A percentile compares a stretch with the other conserved stretches of the same genome.
phyloP scores from a whole-genome alignment of 2,888 invertebrate species.

The Netelia virgata region DNA sequence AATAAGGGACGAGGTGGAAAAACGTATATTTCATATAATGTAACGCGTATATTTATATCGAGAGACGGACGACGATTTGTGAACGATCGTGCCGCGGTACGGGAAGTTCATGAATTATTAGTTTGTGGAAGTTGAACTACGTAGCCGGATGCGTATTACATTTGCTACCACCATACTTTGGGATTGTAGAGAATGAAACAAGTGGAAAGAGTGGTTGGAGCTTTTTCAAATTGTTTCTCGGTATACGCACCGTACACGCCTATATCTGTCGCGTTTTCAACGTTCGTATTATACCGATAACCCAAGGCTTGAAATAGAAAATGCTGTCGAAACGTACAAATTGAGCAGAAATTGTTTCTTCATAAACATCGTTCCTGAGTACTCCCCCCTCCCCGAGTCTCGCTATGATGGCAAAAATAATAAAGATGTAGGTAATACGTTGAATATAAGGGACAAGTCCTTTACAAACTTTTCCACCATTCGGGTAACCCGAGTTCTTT shows the following conservation, averaged over 20 bases:
- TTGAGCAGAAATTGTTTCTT: no score
- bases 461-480: no score
- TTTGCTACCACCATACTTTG: no score
- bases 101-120: conserved; percentile 53
- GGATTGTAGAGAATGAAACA: not conserved
- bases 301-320: no score
- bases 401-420: no score
- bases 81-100: conserved; percentile 7
- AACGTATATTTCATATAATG: conserved; percentile 35
- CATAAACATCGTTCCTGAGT: no score
- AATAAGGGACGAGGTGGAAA: conserved; percentile 46
- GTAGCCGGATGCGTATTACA: not conserved
- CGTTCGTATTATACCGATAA: no score
- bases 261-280: not conserved
- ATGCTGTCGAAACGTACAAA: no score
- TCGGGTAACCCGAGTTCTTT: no score
- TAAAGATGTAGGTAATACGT: no score
- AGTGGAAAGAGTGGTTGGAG: not conserved
- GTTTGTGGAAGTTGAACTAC: conserved; percentile 43
- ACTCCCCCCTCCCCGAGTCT: no score
- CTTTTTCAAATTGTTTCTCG: conserved; percentile 26
- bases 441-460: no score
- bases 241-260: not conserved
- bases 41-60: conserved; percentile 17
- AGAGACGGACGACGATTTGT: conserved; percentile 35